phyloP scores from a whole-genome alignment of 2,797 vertebrate species.

The Sebastes alutus region DNA sequence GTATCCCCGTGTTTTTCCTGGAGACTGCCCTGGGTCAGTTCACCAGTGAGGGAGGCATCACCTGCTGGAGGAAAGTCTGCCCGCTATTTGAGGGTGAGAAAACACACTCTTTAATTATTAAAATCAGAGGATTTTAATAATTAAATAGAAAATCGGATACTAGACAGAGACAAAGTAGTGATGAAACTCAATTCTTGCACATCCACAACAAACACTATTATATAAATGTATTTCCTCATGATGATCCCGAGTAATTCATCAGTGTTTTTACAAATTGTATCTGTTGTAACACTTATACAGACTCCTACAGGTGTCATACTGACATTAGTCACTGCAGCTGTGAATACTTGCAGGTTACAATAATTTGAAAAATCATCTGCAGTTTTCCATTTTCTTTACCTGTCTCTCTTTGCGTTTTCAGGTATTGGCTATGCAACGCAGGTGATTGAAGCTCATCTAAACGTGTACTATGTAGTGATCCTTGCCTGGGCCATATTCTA shows the following conservation, averaged over 20 bases:
- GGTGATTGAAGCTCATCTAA: constrained; percentile 96
- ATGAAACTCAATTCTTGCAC: background rate
- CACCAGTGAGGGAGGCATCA: constrained; percentile 98
- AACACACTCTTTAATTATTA: background rate
- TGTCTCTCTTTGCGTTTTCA: constrained; percentile 53
- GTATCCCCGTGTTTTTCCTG: constrained; percentile 98
- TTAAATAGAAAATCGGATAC: background rate
- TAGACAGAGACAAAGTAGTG: background rate
- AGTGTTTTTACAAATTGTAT: background rate
- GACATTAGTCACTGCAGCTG: background rate
- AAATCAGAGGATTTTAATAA: background rate
- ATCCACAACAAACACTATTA: background rate
- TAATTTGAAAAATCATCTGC: background rate
- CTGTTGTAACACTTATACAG: background rate
- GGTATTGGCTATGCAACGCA: constrained; percentile 98
- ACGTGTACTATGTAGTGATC: constrained; percentile 98
- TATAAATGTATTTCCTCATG: background rate
- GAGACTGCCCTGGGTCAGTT: constrained; percentile 98
- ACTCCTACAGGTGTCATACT: background rate
- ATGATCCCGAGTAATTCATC: background rate
- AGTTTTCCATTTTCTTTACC: background rate
- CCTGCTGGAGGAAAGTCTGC: constrained; percentile 98
- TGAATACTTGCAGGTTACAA: background rate
- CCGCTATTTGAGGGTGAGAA: constrained; percentile 96
- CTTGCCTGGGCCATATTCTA: constrained; percentile 99